Conservation (phyloP, 2,888 invertebrate genomes). For the Euphydryas editha region DNA sequence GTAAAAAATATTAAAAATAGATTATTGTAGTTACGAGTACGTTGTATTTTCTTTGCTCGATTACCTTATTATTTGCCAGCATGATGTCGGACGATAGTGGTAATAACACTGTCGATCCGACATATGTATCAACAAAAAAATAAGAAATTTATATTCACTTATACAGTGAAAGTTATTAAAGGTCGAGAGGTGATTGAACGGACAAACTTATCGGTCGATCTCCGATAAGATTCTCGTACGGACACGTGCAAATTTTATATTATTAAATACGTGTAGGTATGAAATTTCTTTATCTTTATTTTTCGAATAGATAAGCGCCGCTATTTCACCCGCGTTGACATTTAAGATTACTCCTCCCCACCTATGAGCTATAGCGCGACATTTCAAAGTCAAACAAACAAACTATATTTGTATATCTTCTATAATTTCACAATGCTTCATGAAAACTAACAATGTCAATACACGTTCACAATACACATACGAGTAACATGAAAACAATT, state of each 20-base stretch:
- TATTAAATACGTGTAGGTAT: background rate
- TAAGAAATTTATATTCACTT: too few species aligned
- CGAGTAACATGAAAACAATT: background rate
- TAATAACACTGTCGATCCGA: too few species aligned
- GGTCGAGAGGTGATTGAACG: slow-evolving; percentile 11
- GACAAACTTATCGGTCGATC: background rate
- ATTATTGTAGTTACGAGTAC: too few species aligned
- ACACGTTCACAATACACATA: too few species aligned
- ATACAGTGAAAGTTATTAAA: slow-evolving; percentile 12
- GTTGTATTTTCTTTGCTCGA: too few species aligned
- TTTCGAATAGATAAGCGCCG: background rate
- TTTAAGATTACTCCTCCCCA: too few species aligned
- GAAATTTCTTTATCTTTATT: slow-evolving; percentile 2
- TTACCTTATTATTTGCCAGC: too few species aligned
- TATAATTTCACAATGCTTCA: background rate
- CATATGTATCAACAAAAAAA: too few species aligned
- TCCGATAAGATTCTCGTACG: background rate
- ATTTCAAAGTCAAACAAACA: background rate
- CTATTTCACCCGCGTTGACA: too few species aligned
- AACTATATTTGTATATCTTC: background rate
- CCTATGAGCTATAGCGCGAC: too few species aligned
- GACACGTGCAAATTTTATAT: background rate
- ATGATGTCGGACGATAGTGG: too few species aligned
- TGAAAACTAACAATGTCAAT: background rate
- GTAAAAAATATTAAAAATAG: too few species aligned